Conservation (phyloP, 1,140 invertebrate species). For the Drosophila micromelanica region DNA sequence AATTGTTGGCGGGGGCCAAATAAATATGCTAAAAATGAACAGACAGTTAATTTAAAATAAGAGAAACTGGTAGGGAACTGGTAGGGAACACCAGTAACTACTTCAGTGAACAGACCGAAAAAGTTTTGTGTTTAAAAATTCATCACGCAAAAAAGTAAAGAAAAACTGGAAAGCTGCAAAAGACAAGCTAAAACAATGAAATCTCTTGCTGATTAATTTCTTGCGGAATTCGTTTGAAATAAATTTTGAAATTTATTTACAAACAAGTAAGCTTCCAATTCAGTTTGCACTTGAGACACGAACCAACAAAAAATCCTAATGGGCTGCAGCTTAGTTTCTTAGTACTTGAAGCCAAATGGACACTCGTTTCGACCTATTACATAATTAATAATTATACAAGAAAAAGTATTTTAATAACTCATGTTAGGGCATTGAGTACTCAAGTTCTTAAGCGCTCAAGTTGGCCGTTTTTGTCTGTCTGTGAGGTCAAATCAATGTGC, state of each 20-base stretch:
- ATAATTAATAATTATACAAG: slow-evolving; percentile 75
- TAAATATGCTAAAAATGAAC: slow-evolving; percentile 65
- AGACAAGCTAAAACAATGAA: neutral
- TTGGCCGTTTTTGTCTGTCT: neutral
- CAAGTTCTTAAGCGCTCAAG: slow-evolving; percentile 32
- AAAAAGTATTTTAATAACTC: slow-evolving; percentile 76
- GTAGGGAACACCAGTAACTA: neutral
- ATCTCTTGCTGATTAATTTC: neutral
- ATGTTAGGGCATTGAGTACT: slow-evolving; percentile 22
- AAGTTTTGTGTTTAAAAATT: slow-evolving; percentile 3
- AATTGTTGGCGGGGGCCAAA: slow-evolving; percentile 41
- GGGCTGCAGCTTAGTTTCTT: neutral
- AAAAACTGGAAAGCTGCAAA: neutral
- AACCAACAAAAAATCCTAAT: neutral
- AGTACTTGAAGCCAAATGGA: slow-evolving; percentile 38
- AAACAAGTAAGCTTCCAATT: neutral
- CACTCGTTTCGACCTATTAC: slow-evolving; percentile 64
- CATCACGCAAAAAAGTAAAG: neutral
- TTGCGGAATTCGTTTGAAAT: neutral
- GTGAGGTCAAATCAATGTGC: slow-evolving; percentile 70
- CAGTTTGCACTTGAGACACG: neutral
- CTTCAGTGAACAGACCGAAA: slow-evolving; percentile 11
- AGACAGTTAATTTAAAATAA: slow-evolving; percentile 20
- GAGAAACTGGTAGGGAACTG: neutral
- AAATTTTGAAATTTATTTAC: neutral